Conservation (phyloP, 2,113 vertebrate species). For the Rhodinocichla rosea region DNA sequence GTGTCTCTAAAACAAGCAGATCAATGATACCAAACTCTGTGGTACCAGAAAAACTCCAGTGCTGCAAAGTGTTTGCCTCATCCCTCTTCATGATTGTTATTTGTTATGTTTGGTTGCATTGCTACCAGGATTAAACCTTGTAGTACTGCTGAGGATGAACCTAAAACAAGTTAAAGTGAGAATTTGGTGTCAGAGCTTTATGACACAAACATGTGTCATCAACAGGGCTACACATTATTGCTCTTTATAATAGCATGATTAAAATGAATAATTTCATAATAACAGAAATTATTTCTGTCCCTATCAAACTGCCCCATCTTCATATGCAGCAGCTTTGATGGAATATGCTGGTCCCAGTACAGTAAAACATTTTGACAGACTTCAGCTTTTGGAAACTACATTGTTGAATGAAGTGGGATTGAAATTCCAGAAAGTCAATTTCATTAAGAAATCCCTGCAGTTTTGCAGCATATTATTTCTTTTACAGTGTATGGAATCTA, state of each 20-base stretch:
- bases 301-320: neutral
- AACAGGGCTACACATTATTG: neutral
- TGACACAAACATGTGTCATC: neutral
- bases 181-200: neutral
- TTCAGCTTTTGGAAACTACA: neutral
- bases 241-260: neutral
- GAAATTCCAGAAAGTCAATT: neutral
- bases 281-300: neutral
- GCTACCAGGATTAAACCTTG: neutral
- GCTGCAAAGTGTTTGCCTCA: neutral
- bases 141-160: neutral
- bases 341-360: neutral
- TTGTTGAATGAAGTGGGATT: neutral
- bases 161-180: neutral
- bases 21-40: neutral
- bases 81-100: neutral
- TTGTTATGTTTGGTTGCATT: neutral
- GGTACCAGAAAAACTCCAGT: neutral
- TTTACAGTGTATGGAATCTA: neutral
- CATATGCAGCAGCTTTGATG: neutral
- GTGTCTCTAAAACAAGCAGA: neutral
- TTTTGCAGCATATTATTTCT: neutral
- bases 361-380: neutral
- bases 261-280: neutral
- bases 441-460: neutral